phyloP scores from a whole-genome alignment of 1,140 invertebrate species.

The Orius insidiosus region DNA sequence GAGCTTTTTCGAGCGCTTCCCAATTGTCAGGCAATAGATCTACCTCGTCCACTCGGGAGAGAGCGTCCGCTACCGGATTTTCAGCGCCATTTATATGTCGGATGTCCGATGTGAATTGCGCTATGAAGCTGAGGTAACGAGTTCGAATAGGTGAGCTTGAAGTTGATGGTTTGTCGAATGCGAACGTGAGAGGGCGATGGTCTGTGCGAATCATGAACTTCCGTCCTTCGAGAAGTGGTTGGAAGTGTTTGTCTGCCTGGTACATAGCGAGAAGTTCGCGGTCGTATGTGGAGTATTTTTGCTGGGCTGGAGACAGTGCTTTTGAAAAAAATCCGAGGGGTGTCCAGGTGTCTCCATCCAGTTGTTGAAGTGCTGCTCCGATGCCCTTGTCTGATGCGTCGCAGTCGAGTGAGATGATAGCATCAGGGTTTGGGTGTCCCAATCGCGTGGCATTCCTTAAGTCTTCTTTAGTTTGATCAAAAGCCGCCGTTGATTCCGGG shows the following conservation, averaged over 20 bases:
- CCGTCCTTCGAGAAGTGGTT: slow-evolving; percentile 26
- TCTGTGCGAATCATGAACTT: slow-evolving; percentile 25
- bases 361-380: slow-evolving; percentile 18
- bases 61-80: slow-evolving; percentile 7
- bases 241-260: slow-evolving; percentile 26
- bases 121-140: slow-evolving; percentile 27
- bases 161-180: background rate
- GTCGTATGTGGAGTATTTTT: slow-evolving; percentile 27
- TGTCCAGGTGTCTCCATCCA: slow-evolving; percentile 14
- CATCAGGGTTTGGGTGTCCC: slow-evolving; percentile 11
- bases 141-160: slow-evolving; percentile 23
- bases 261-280: slow-evolving; percentile 31
- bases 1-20: background rate
- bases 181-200: slow-evolving; percentile 1
- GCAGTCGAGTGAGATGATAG: slow-evolving; percentile 9
- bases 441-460: slow-evolving; percentile 19
- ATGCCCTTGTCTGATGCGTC: slow-evolving; percentile 20
- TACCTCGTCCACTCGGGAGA: slow-evolving; percentile 7
- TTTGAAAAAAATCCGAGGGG: slow-evolving; percentile 27
- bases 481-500: slow-evolving; percentile 20
- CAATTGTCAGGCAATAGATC: background rate
- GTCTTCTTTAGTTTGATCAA: slow-evolving; percentile 25
- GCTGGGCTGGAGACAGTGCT: slow-evolving; percentile 23
- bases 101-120: slow-evolving; percentile 25
- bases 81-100: slow-evolving; percentile 22